These are phyloP conservation scores for Dolichoris vasculosae DNA, from an alignment of 1,140 invertebrate species.

Conservation along the genomic window DNA sequence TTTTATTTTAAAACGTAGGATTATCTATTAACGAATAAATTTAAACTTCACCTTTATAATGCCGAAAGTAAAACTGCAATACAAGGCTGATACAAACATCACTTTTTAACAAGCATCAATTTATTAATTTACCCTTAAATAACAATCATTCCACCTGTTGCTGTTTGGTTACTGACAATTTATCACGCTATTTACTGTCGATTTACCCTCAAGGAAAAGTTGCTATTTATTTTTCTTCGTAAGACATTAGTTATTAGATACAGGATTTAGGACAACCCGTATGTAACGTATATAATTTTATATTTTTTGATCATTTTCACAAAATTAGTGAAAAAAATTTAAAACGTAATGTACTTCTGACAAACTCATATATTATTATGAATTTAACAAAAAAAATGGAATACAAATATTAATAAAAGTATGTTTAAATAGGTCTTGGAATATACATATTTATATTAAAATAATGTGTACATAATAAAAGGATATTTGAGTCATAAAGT, in stretches of 20 bases:
- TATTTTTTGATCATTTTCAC: background rate
- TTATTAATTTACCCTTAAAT: slow-evolving; percentile 8
- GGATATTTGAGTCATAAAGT: background rate
- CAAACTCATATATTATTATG: no score
- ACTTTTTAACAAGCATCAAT: background rate
- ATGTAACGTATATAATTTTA: background rate
- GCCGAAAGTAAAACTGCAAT: background rate
- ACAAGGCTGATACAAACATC: background rate
- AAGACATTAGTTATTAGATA: background rate
- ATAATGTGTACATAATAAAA: background rate
- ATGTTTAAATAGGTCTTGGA: background rate
- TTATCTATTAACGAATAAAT: background rate
- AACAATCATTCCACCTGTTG: background rate
- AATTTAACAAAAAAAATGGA: no score
- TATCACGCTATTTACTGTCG: background rate
- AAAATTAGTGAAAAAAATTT: background rate
- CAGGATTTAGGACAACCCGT: background rate
- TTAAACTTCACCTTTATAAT: background rate
- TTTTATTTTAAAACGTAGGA: no score
- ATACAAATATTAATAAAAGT: background rate
- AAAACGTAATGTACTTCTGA: background rate
- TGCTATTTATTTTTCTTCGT: background rate
- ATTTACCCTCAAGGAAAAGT: background rate
- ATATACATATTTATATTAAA: no score
- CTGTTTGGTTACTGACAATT: background rate